phyloP scores from a whole-genome alignment of 2,797 vertebrate species.

The Sphenopsis melanotis region DNA sequence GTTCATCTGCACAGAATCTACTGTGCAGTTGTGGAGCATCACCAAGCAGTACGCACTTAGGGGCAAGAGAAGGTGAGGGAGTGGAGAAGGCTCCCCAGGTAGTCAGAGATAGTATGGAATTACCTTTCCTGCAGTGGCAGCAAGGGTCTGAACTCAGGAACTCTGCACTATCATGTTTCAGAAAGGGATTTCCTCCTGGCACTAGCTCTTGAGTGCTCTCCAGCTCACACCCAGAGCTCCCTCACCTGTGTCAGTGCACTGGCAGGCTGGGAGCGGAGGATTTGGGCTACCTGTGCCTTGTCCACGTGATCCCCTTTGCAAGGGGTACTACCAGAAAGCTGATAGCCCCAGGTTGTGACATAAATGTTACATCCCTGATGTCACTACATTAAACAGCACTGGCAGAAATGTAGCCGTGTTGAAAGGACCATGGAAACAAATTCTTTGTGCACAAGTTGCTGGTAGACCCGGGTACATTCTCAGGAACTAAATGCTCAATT shows the following conservation, averaged over 20 bases:
- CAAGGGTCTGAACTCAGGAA: neutral
- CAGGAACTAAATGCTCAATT: neutral
- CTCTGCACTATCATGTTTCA: neutral
- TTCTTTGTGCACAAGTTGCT: neutral
- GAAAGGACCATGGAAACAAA: neutral
- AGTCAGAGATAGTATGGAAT: neutral
- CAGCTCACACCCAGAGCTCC: accelerated
- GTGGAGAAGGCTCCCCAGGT: neutral
- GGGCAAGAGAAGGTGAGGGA: neutral
- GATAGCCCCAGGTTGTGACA: neutral
- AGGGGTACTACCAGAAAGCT: neutral
- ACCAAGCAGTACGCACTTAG: neutral
- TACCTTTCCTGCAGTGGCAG: neutral
- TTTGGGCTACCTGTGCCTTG: neutral
- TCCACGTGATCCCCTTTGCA: accelerated
- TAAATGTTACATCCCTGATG: neutral
- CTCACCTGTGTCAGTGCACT: neutral
- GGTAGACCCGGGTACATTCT: neutral
- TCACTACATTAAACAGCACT: neutral
- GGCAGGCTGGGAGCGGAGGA: neutral
- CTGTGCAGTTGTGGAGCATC: neutral
- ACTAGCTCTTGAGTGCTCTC: neutral
- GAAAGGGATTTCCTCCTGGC: neutral
- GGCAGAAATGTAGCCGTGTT: neutral
- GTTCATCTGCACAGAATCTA: neutral